Evolutionary conservation across 2,113 vertebrate genomes (phyloP).

Genomic region (Brachypteracias leptosomus): DNA sequence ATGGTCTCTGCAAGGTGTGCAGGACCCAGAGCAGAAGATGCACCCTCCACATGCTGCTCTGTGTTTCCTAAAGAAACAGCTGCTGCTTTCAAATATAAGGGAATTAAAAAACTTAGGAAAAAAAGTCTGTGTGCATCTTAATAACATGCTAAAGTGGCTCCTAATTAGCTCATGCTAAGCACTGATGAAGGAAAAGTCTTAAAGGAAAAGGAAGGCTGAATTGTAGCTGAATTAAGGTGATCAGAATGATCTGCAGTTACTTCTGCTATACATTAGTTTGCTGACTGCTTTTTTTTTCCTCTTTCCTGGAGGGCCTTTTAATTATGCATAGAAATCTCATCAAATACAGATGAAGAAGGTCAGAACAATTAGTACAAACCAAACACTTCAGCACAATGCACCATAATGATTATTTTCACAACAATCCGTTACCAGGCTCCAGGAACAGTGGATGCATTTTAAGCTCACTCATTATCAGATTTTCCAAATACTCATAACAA

Average conservation of each 20-base stretch:
- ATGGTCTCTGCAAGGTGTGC: not conserved
- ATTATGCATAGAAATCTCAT: conserved; percentile 46
- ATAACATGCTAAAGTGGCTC: not conserved
- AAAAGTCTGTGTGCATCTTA: not conserved
- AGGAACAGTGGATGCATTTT: not conserved
- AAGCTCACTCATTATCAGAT: not conserved
- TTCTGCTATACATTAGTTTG: conserved; percentile 16
- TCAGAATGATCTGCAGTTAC: not conserved
- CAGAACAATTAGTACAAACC: conserved; percentile 52
- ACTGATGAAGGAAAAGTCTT: not conserved
- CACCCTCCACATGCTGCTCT: not conserved
- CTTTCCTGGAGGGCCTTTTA: conserved; percentile 36
- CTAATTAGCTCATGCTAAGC: not conserved
- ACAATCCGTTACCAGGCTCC: not conserved
- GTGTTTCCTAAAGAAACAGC: not conserved
- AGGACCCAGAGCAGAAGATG: too few relatives aligned
- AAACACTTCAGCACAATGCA: conserved; percentile 37
- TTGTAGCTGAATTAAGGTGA: not conserved
- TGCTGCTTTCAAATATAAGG: not conserved
- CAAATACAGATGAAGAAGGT: conserved; percentile 48
- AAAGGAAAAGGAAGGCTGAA: not conserved
- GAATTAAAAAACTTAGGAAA: not conserved
- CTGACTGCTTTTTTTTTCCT: not conserved
- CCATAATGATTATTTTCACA: not conserved
- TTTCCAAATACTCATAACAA: not conserved